phyloP scores from a whole-genome alignment of 2,113 vertebrate species.

The Lycocorax pyrrhopterus region DNA sequence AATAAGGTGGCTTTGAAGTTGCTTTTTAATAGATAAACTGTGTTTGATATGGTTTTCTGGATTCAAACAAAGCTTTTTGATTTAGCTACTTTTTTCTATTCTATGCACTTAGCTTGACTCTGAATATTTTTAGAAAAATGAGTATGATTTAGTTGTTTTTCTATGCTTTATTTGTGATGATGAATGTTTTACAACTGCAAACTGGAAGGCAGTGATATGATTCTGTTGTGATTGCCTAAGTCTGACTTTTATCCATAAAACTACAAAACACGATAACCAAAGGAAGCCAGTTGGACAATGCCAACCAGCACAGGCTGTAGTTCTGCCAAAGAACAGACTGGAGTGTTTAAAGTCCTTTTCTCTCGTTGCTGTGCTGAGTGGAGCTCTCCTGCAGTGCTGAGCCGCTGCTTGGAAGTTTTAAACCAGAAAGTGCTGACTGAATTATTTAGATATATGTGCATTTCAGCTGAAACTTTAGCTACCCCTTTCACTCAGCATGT shows the following conservation, averaged over 20 bases:
- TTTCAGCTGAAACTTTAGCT: not conserved
- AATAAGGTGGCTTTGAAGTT: not conserved
- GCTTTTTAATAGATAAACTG: not conserved
- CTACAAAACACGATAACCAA: not conserved
- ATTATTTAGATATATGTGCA: not conserved
- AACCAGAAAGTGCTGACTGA: not conserved
- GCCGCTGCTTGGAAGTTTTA: not conserved
- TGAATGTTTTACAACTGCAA: not conserved
- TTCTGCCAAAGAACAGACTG: not conserved
- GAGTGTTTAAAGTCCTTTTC: not conserved
- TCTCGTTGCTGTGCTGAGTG: not conserved
- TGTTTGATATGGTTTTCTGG: not conserved
- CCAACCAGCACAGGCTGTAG: not conserved
- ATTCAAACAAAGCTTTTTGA: not conserved
- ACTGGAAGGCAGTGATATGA: not conserved
- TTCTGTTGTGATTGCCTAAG: not conserved
- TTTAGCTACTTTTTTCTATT: not conserved
- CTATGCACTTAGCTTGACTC: not conserved
- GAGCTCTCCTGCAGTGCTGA: not conserved
- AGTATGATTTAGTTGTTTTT: not conserved
- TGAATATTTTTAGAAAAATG: not conserved
- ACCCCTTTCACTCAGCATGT: not conserved
- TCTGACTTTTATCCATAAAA: not conserved
- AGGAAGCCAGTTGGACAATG: not conserved
- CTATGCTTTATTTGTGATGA: not conserved